These are phyloP conservation scores for Paratrypauchen microcephalus DNA, from an alignment of 2,797 vertebrate species.

Conservation along the genomic window DNA sequence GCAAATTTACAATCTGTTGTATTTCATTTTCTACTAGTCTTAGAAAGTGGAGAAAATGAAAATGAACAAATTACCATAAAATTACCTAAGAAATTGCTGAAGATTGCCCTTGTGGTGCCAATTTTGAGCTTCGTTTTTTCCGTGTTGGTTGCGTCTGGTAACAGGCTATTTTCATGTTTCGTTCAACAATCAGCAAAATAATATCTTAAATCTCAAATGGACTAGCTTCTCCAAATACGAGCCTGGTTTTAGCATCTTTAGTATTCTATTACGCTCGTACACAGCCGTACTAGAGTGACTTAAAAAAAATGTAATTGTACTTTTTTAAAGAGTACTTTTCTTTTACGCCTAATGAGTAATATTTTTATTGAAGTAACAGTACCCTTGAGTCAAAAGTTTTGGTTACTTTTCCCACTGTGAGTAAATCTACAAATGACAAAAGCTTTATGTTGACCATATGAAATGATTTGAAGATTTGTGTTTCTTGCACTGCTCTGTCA, in stretches of 20 bases:
- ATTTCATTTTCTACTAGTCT: constrained; percentile 35
- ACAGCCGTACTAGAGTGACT: too few relatives aligned
- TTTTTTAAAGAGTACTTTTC: too few relatives aligned
- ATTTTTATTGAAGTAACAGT: too few relatives aligned
- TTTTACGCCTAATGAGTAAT: too few relatives aligned
- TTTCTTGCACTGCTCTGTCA: too few relatives aligned
- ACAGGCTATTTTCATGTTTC: constrained; percentile 37
- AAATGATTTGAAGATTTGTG: too few relatives aligned
- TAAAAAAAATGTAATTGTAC: too few relatives aligned
- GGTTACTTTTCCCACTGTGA: too few relatives aligned
- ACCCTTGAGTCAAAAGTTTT: too few relatives aligned
- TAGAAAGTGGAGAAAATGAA: constrained; percentile 67
- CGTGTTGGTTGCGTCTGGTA: constrained; percentile 57
- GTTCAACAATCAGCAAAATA: not conserved
- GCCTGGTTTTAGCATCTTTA: constrained; percentile 35
- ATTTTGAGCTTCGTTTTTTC: constrained; percentile 64
- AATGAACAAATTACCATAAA: constrained; percentile 72
- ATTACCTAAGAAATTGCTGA: constrained; percentile 64
- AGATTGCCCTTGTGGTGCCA: constrained; percentile 62
- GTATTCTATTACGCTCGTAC: not conserved
- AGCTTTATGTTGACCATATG: too few relatives aligned
- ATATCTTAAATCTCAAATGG: too few relatives aligned
- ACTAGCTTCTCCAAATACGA: constrained; percentile 7
- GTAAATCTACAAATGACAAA: too few relatives aligned
- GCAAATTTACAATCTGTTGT: constrained; percentile 39